Conservation (phyloP, 2,113 vertebrate species). For the Daphoenositta chrysoptera region DNA sequence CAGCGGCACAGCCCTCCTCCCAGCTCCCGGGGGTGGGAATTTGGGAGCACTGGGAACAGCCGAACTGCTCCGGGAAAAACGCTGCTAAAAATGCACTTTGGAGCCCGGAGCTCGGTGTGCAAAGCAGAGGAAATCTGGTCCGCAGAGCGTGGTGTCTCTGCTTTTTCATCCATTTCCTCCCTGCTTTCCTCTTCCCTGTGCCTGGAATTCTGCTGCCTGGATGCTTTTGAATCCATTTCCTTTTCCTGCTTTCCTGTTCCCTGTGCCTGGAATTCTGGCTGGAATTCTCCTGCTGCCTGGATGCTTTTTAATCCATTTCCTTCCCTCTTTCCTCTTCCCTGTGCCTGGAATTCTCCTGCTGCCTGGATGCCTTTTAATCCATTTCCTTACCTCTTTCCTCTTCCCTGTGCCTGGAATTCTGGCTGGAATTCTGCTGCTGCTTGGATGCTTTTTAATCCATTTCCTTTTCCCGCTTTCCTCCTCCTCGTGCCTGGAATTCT, state of each 20-base stretch:
- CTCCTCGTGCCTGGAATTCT: no score
- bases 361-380: no score
- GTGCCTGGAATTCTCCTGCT: neutral
- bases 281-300: neutral
- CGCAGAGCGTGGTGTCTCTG: neutral
- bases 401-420: no score
- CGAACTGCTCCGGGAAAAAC: neutral
- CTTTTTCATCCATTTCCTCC: neutral
- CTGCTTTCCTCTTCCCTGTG: neutral
- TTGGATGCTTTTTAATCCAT: no score
- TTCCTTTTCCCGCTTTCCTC: no score
- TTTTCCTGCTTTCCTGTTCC: no score
- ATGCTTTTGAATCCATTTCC: no score
- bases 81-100: fast-evolving
- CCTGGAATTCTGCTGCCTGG: neutral
- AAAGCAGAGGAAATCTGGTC: neutral
- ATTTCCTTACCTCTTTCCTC: no score
- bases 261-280: neutral
- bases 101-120: neutral
- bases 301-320: no score
- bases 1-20: neutral
- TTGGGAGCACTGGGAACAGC: neutral
- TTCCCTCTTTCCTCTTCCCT: neutral
- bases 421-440: neutral
- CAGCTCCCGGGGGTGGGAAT: neutral